Conservation (phyloP, 2,888 invertebrate species). For the Drosophila tanythrix region DNA sequence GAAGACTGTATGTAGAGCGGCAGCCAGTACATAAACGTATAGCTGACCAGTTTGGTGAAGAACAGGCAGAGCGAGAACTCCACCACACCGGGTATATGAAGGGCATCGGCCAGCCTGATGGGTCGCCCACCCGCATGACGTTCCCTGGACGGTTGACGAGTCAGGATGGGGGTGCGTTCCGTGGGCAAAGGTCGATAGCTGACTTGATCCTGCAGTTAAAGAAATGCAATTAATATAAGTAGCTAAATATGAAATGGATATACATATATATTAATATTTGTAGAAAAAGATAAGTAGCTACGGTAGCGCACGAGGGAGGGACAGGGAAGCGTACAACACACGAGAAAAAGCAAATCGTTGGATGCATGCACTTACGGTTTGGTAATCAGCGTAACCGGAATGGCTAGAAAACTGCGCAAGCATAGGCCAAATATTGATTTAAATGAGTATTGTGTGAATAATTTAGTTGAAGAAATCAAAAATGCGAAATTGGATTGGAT, state of each 20-base stretch:
- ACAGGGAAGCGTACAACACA: slow-evolving; percentile 17
- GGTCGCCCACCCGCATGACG: slow-evolving; percentile 57
- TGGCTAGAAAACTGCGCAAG: slow-evolving; percentile 49
- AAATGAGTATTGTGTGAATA: slow-evolving; percentile 14
- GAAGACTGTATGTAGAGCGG: slow-evolving; percentile 94
- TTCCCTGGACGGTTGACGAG: slow-evolving; percentile 42
- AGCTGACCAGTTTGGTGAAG: slow-evolving; percentile 98
- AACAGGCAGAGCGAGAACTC: slow-evolving; percentile 97
- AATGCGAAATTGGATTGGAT: not conserved
- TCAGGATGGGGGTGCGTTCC: slow-evolving; percentile 84
- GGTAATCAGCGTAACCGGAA: slow-evolving; percentile 37
- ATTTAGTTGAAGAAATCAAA: slow-evolving; percentile 8
- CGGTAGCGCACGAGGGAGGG: slow-evolving; percentile 4
- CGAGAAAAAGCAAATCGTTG: not conserved
- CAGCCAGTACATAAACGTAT: slow-evolving; percentile 98
- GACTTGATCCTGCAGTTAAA: slow-evolving; percentile 77
- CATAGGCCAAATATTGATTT: slow-evolving; percentile 25
- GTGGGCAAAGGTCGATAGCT: slow-evolving; percentile 82
- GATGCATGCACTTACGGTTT: slow-evolving; percentile 62
- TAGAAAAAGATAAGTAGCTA: not conserved
- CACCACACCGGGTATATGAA: slow-evolving; percentile 95
- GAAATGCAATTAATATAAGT: not conserved
- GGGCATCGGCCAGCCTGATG: slow-evolving; percentile 86
- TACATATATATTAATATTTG: not conserved
- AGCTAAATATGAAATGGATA: not conserved